Conservation (phyloP, 2,888 invertebrate species). For the Lasioglossum calceatum region DNA sequence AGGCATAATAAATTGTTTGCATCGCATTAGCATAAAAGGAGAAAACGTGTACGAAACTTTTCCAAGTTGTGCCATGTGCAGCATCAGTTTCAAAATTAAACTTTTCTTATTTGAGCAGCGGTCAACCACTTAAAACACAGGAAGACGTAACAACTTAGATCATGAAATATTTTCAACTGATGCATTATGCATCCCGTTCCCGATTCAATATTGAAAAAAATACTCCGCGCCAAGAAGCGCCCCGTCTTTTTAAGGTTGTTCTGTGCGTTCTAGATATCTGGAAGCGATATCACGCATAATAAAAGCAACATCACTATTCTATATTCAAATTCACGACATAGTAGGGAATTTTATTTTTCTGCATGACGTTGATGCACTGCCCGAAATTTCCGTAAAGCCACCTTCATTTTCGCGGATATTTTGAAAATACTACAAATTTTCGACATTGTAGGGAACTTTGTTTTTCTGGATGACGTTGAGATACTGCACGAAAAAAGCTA, state of each 20-base stretch:
- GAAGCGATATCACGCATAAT: slow-evolving; percentile 50
- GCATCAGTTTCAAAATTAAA: slow-evolving; percentile 1
- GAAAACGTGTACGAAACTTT: not conserved
- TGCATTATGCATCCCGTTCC: slow-evolving; percentile 65
- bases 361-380: slow-evolving; percentile 15
- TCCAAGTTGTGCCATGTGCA: not conserved
- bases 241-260: slow-evolving; percentile 47
- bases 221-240: slow-evolving; percentile 42
- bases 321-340: slow-evolving; percentile 61
- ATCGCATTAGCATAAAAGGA: not conserved
- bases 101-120: slow-evolving; percentile 6
- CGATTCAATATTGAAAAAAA: slow-evolving; percentile 64
- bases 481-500: not conserved
- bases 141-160: slow-evolving; percentile 33
- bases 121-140: slow-evolving; percentile 24
- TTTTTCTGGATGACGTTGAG: slow-evolving; percentile 31
- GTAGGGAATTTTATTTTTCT: slow-evolving; percentile 41
- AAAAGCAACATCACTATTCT: slow-evolving; percentile 55
- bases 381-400: not conserved
- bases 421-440: not conserved
- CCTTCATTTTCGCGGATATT: not conserved
- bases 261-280: slow-evolving; percentile 34
- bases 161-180: slow-evolving; percentile 59
- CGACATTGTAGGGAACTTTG: slow-evolving; percentile 23
- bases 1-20: not conserved